Evolutionary conservation across 30 jellyfish, hydroid and myxozoan genomes (phyloP), one percentile per base, ranked within the genome.

Genomic region (Hydractinia symbiolongicarpus): DNA sequence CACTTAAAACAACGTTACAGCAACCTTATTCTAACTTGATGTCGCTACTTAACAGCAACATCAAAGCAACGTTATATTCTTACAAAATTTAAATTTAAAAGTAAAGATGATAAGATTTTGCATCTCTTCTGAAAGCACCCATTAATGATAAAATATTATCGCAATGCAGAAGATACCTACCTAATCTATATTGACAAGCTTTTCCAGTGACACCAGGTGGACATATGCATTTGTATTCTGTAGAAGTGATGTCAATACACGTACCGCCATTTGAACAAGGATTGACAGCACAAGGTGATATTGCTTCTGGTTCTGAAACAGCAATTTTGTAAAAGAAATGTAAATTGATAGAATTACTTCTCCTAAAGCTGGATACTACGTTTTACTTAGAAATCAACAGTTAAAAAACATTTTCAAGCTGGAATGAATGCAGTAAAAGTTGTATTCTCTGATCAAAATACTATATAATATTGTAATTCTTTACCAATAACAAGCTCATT

Each of bases 261-360:
- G 88, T 72, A 2, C 94, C 97, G 5, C 92, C 94, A 70, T 90
- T 86, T 7, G 68, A 51, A 67, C 97, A 90, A 4, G 95, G 96
- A 52, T 79, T 84, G 4, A 91, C 81, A 40, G 74, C 61, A 66
- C 98, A 91, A 8, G 57, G 76, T 14, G 44, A 30, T 30, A 30
- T 30, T 78, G 67, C 13, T 61, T 83, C 17, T 17, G 69, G 19
- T 17, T 11, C 17, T 13, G 20, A 40, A 78, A 8, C 40, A 68
- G 15, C n/a, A n/a, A n/a, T n/a, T n/a, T n/a, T n/a, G n/a, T 30
- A 30, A 30, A 30, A 30, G 44, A 1, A 30, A 13, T 60, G 19
- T 6, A 17, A 6, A 66, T 66, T 66, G 5, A 66, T 5, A 66
- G 40, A 5, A 9, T 66, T 66, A 66, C 19, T 66, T 66, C 40